Evolutionary conservation across 2,113 vertebrate species (phyloP), one percentile per base, ranked within the genome.

Genomic region (Sakesphorus luctuosus): DNA sequence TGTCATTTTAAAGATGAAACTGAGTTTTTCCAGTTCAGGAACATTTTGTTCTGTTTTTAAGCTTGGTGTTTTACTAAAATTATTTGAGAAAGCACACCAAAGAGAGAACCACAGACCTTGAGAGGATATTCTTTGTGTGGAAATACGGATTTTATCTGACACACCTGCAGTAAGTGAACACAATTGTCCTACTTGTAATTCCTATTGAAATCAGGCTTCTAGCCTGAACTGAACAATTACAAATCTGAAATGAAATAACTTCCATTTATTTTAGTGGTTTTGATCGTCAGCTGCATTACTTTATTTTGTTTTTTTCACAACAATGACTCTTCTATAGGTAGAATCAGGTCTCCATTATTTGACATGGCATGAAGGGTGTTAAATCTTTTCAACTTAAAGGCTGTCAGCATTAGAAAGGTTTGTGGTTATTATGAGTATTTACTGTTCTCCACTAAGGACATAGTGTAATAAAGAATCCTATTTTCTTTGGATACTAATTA

Each of bases 401-500:
- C 31, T 40, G 29, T 59, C 35, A 86, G 10, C 7, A 25, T 44
- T 59, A 67, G 62, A 46, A 69, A 40, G 66, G 7, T 24, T 84
- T 92, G 78, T 3, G 1, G 58, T 82, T 95, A 88, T 87, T 91
- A 62, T 7, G 28, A 56, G 7, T 71, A 69, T 91, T 84, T 91
- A 76, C 63, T 90, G 71, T 58, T 81, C 56, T 92, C 86, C 68
- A 65, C 66, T 72, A 77, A 97, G 90, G 62, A 76, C 68, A 67
- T 47, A 79, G 31, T 76, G 50, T 72, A 91, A 87, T 95, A 97
- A 96, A 92, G 75, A 97, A 96, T 92, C 56, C n/a, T 97, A 74
- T 93, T 95, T 94, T 90, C 93, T 97, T 96, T 86, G 96, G 92
- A 96, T 97, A 87, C 93, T 96, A 97, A 98, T 98, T 97, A 97